A percentile compares a stretch with the other conserved stretches of the same genome.
phyloP scores from a whole-genome alignment of 2,113 vertebrate genomes.

The Antechinus stuartii region DNA sequence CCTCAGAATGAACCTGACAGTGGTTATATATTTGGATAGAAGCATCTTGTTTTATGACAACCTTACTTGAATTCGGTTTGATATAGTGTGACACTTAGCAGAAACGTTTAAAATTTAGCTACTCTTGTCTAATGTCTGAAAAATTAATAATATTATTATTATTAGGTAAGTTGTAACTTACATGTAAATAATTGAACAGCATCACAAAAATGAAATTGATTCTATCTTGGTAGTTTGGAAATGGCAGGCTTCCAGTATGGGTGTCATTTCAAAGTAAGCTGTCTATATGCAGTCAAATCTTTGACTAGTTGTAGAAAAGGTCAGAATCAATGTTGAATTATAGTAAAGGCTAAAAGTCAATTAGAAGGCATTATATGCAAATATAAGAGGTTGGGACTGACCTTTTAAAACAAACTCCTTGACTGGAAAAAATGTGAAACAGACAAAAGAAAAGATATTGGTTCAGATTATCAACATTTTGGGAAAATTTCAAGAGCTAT shows the following conservation, averaged over 20 bases:
- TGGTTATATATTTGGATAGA: neutral
- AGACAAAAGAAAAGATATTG: constrained; percentile 2
- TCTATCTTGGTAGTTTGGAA: neutral
- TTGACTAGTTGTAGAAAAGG: neutral
- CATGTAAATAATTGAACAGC: neutral
- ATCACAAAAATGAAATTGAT: neutral
- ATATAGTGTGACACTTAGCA: neutral
- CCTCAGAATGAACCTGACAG: constrained; percentile 14
- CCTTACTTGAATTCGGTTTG: constrained; percentile 12
- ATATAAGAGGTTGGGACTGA: neutral
- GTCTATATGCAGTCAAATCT: neutral
- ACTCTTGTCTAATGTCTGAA: constrained; percentile 5
- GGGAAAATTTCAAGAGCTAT: neutral
- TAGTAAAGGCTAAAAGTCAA: neutral
- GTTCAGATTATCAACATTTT: neutral
- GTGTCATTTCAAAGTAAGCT: neutral
- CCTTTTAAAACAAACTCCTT: neutral
- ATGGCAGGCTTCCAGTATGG: neutral
- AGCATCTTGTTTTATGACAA: constrained; percentile 50
- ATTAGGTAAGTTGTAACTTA: constrained; percentile 18
- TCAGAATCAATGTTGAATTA: neutral
- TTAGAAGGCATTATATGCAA: neutral
- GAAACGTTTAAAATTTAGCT: constrained; percentile 19
- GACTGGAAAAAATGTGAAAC: neutral
- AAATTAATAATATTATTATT: neutral